Evolutionary conservation across 1,140 invertebrate species (phyloP).

Genomic region (fruit fly (Drosophila melanogaster)): Release_6_plus_ISO1_MT NT_037436.4:19457001-19457500

Average conservation of each 20-base stretch:
- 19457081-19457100: slow-evolving; percentile 80
- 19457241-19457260: slow-evolving; percentile 47
- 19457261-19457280: slow-evolving; percentile 58
- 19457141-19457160: background rate
- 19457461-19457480: too few relatives aligned
- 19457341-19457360: background rate
- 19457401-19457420: too few relatives aligned
- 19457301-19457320: slow-evolving; percentile 15
- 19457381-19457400: too few relatives aligned
- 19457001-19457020: slow-evolving; percentile 73
- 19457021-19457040: slow-evolving; percentile 37
- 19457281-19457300: slow-evolving; percentile 26
- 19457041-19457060: slow-evolving; percentile 74
- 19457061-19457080: slow-evolving; percentile 58
- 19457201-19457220: slow-evolving; percentile 67
- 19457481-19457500: too few relatives aligned
- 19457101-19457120: slow-evolving; percentile 71
- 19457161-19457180: background rate
- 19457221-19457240: slow-evolving; percentile 71
- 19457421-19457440: too few relatives aligned
- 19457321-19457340: background rate
- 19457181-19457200: slow-evolving; percentile 12
- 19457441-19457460: too few relatives aligned
- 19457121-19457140: slow-evolving; percentile 31
- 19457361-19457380: too few relatives aligned